Percentiles rank a stretch among this genome's conserved stretches.
These are phyloP conservation scores for Connochaetes taurinus DNA, from an alignment of 2,113 vertebrate species.

Conservation along the genomic window DNA sequence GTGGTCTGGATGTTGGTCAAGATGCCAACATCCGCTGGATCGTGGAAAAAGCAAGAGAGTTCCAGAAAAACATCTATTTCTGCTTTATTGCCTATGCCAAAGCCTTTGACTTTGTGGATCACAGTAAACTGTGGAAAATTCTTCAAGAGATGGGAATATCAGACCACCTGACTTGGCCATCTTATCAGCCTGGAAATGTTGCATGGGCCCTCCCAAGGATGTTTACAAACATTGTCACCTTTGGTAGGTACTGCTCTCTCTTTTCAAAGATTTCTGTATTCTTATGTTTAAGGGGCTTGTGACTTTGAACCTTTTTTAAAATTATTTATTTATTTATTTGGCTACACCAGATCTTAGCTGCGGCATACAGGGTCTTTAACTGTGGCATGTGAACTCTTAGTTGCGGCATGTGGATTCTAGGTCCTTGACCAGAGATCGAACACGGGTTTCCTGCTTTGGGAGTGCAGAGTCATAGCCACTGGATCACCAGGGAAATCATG, in stretches of 20 bases:
- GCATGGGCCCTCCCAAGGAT: rapidly evolving
- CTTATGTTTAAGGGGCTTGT: neutral
- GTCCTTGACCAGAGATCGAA: neutral
- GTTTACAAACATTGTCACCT: neutral
- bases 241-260: neutral
- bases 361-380: neutral
- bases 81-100: neutral
- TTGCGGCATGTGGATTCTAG: neutral
- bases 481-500: neutral
- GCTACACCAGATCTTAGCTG: neutral
- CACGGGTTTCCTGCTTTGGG: neutral
- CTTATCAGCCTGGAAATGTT: neutral
- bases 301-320: neutral
- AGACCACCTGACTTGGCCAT: neutral
- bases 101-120: neutral
- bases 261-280: neutral
- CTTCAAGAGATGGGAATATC: neutral
- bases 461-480: neutral
- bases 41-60: neutral
- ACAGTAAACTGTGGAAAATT: neutral
- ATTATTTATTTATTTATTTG: neutral
- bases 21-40: neutral
- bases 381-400: neutral
- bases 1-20: neutral
- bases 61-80: neutral